phyloP scores from a whole-genome alignment of 2,113 vertebrate species.

The Cygnus buccinator region DNA sequence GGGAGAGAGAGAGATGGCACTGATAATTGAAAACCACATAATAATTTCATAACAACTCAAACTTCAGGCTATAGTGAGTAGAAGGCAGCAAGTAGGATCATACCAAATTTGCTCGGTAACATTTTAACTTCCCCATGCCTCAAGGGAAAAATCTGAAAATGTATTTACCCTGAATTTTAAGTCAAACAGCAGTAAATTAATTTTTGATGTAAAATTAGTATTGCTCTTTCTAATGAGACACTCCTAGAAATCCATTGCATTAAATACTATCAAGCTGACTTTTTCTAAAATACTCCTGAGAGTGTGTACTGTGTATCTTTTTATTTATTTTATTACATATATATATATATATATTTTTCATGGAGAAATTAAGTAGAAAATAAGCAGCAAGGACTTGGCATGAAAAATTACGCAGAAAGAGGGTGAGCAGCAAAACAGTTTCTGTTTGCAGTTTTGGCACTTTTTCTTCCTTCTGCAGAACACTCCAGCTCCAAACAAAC shows the following conservation, averaged over 20 bases:
- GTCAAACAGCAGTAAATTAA: conserved; percentile 51
- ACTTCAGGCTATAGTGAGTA: neutral
- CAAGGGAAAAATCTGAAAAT: conserved; percentile 38
- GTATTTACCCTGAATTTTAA: conserved; percentile 51
- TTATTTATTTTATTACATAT: too few species aligned
- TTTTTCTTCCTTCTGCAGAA: neutral
- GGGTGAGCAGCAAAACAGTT: neutral
- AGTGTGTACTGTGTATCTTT: neutral
- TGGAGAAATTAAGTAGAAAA: conserved; percentile 50
- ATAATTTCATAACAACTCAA: neutral
- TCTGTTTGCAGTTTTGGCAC: neutral
- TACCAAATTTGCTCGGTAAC: neutral
- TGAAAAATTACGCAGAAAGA: neutral
- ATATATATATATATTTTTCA: neutral
- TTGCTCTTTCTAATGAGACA: conserved; percentile 21
- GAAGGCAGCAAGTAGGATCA: neutral
- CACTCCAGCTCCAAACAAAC: neutral
- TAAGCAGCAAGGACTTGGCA: conserved; percentile 19
- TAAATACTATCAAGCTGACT: conserved; percentile 32
- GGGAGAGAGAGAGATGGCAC: neutral
- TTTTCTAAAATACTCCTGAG: conserved; percentile 47
- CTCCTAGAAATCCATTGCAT: conserved; percentile 19
- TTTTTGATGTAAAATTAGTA: conserved; percentile 64
- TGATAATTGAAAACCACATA: neutral
- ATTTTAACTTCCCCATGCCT: neutral